Conservation (phyloP, 2,113 vertebrate genomes). For the Mesocricetus auratus region DNA sequence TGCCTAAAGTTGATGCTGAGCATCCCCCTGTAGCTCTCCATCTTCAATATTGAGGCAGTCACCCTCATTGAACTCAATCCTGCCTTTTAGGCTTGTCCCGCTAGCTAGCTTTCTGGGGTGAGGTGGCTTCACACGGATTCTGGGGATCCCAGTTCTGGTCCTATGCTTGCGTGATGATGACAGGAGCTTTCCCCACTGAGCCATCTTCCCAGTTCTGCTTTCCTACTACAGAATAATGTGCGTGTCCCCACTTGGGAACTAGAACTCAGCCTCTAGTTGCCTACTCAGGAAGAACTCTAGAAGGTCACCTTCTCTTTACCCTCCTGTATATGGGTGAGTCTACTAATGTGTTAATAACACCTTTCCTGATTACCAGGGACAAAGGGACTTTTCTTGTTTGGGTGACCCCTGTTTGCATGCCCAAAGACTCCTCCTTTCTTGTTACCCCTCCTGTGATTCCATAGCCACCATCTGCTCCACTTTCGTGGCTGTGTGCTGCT, state of each 20-base stretch:
- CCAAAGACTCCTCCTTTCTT: not conserved
- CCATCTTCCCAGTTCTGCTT: not conserved
- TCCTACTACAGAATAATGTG: not conserved
- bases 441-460: accelerated
- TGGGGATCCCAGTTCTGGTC: not conserved
- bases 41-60: not conserved
- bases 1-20: no score
- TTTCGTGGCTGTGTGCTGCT: not conserved
- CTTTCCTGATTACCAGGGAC: not conserved
- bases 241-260: not conserved
- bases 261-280: not conserved
- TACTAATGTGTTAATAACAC: conserved; percentile 4
- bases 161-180: not conserved
- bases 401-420: conserved; percentile 9
- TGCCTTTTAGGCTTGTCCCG: not conserved
- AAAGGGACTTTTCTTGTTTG: conserved; percentile 15
- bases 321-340: not conserved
- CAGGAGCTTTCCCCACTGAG: no score
- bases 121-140: not conserved
- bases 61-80: not conserved
- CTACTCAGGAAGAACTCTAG: not conserved
- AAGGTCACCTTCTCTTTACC: not conserved
- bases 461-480: not conserved
- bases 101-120: not conserved
- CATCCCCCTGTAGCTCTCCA: not conserved